A percentile compares a stretch with the other conserved stretches of the same genome.
Evolutionary conservation across 92 coral and sea anemone species (phyloP).

Genomic region (Palythoa heliodiscus): DNA sequence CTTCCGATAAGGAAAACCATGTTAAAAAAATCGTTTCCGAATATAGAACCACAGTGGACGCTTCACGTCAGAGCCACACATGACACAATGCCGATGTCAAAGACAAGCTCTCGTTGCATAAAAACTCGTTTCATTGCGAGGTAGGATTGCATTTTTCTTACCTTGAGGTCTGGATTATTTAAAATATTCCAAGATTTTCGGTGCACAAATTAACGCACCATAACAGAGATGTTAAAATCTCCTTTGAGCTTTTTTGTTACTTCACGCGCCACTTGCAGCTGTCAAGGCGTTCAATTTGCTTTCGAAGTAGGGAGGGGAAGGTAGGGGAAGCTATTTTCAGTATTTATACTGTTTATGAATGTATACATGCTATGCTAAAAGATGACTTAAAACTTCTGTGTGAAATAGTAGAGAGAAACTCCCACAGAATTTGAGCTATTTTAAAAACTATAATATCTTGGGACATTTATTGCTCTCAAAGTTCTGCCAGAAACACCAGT

Average conservation of each 20-base stretch:
- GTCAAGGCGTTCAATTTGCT: no score
- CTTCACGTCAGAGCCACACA: background rate
- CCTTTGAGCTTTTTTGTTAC: background rate
- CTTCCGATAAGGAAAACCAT: background rate
- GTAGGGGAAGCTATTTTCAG: no score
- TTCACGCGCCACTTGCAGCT: background rate
- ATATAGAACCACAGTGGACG: background rate
- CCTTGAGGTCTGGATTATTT: background rate
- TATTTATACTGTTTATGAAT: no score
- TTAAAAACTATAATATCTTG: no score
- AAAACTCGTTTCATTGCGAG: background rate
- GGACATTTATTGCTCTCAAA: no score
- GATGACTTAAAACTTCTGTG: no score
- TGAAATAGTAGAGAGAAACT: no score
- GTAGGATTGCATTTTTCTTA: background rate
- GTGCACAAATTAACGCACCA: background rate
- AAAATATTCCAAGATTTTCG: background rate
- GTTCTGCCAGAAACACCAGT: no score
- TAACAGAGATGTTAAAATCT: background rate
- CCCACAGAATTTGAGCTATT: no score
- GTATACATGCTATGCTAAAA: no score
- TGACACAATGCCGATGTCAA: background rate
- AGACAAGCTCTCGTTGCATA: no score
- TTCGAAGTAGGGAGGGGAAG: no score
- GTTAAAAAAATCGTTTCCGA: background rate